A percentile compares a stretch with the other conserved stretches of the same genome.
phyloP scores from a whole-genome alignment of 2,888 invertebrate genomes.

The Cataglyphis livida region DNA sequence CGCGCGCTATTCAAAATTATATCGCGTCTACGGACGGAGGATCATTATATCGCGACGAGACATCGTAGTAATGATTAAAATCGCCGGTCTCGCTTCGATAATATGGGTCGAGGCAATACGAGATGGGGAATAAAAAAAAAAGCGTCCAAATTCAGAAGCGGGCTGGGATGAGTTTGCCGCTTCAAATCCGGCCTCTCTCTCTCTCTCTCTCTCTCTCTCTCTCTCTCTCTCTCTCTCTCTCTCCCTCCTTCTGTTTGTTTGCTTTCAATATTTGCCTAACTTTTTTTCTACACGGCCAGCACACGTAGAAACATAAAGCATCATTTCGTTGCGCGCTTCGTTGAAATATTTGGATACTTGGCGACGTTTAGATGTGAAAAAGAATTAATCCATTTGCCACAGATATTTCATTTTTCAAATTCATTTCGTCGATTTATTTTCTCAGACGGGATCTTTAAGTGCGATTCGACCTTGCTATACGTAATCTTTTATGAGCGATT shows the following conservation, averaged over 20 bases:
- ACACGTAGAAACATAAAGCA: constrained; percentile 5
- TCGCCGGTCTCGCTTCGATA: background rate
- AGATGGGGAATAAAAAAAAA: background rate
- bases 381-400: constrained; percentile 17
- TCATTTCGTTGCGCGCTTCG: constrained; percentile 12
- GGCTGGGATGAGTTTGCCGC: background rate
- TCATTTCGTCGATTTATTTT: background rate
- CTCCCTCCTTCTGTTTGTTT: background rate
- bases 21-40: constrained; percentile 27
- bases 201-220: constrained; percentile 8
- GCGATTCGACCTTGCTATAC: background rate
- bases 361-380: background rate
- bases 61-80: constrained; percentile 13
- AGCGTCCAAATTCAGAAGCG: constrained; percentile 5
- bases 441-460: background rate
- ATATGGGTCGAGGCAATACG: constrained; percentile 1
- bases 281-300: background rate
- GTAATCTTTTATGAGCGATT: background rate
- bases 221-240: constrained; percentile 24
- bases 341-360: constrained; percentile 36
- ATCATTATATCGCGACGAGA: constrained; percentile 15
- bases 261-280: background rate
- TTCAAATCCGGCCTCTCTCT: constrained; percentile 28
- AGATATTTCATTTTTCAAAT: background rate
- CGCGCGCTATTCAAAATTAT: constrained; percentile 29